Conservation (phyloP, 2,797 vertebrate genomes). For the Otolemur crassicaudatus region DNA sequence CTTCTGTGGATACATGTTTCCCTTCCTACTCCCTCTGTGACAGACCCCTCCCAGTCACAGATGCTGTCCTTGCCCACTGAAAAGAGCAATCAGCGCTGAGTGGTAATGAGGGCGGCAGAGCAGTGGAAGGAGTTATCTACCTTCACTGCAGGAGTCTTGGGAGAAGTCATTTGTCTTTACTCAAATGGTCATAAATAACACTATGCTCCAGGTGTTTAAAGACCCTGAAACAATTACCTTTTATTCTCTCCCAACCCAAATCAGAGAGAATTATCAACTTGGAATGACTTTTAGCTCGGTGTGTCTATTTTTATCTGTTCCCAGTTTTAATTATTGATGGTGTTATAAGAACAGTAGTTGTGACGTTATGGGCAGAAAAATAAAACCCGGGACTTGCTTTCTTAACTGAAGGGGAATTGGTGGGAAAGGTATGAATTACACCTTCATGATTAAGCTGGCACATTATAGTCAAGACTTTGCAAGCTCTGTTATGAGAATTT, state of each 20-base stretch:
- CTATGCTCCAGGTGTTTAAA: constrained; percentile 71
- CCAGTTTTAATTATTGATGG: constrained; percentile 56
- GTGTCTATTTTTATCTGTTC: constrained; percentile 49
- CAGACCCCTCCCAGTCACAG: neutral
- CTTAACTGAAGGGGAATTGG: neutral
- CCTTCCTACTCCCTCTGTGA: neutral
- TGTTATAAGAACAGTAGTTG: neutral
- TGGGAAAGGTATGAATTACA: neutral
- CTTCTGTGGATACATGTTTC: neutral
- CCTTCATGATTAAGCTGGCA: neutral
- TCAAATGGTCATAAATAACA: constrained; percentile 68
- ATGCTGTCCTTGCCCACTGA: neutral
- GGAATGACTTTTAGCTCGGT: constrained; percentile 36
- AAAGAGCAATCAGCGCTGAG: neutral
- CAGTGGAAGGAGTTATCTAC: neutral
- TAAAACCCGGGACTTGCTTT: constrained; percentile 35
- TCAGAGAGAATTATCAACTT: constrained; percentile 53
- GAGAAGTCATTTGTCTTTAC: constrained; percentile 69
- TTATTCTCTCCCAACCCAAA: constrained; percentile 52
- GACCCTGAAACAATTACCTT: constrained; percentile 68
- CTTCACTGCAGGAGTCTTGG: constrained; percentile 43
- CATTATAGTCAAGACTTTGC: constrained; percentile 6
- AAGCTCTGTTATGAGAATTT: constrained; percentile 32
- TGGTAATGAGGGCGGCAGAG: neutral
- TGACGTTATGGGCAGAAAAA: neutral